Percentiles rank a stretch among this genome's conserved stretches.
Evolutionary conservation across 2,888 invertebrate genomes (phyloP).

Genomic region (Glomeris marginata): DNA sequence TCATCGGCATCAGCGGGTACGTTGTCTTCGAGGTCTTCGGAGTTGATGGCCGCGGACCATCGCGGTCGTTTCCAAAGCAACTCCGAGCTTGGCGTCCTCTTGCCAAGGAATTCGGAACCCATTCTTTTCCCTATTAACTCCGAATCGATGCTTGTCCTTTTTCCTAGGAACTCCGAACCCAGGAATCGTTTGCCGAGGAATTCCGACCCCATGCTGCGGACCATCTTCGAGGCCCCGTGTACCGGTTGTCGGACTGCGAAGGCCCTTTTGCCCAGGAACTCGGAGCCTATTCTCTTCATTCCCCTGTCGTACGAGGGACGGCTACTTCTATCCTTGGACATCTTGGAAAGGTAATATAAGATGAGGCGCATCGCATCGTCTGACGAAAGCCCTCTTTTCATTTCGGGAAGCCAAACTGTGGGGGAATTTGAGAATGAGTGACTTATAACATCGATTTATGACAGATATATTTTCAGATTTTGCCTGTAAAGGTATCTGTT

Average conservation of each 20-base stretch:
- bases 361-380: no score
- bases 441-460: no score
- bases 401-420: no score
- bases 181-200: conserved; percentile 15
- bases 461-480: no score
- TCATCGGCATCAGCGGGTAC: no score
- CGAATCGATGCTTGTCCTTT: conserved; percentile 1
- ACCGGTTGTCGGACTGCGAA: background rate
- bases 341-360: no score
- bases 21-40: background rate
- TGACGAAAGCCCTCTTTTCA: no score
- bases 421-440: no score
- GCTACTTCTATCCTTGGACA: background rate
- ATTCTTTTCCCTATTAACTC: conserved; percentile 4
- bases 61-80: background rate
- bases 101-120: conserved; percentile 15
- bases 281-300: conserved; percentile 13
- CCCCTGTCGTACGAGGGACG: background rate
- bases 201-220: conserved; percentile 13
- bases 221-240: background rate
- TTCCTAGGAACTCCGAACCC: conserved; percentile 15
- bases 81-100: conserved; percentile 2
- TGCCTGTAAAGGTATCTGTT: no score
- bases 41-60: background rate
- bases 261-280: conserved; percentile 15